Evolutionary conservation across 2,797 vertebrate genomes (phyloP).

Genomic region (Distichodus sexfasciatus): DNA sequence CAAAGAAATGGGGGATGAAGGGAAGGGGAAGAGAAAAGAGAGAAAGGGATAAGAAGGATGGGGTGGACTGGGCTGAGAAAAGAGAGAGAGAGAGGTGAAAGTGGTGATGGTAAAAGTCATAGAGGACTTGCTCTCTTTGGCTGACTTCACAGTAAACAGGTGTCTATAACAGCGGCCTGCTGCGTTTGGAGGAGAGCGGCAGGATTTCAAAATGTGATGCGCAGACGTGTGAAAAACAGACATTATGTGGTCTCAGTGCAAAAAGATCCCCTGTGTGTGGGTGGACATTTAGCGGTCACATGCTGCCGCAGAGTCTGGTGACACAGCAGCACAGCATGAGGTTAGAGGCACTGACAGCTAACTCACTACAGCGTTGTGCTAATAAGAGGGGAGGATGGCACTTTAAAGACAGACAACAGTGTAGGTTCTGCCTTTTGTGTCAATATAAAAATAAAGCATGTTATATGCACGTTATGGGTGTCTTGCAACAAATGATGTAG

Average conservation of each 20-base stretch:
- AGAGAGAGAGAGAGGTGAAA: constrained; percentile 17
- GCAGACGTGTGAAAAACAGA: too few species aligned
- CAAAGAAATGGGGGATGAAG: too few species aligned
- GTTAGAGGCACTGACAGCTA: constrained; percentile 20
- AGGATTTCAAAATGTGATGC: neutral
- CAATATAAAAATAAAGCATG: too few species aligned
- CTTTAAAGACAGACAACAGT: neutral
- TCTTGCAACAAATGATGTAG: too few species aligned
- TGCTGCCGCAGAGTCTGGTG: constrained; percentile 1
- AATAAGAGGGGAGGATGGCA: constrained; percentile 24
- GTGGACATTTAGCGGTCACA: neutral
- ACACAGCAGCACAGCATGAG: constrained; percentile 12
- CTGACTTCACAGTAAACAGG: constrained; percentile 23
- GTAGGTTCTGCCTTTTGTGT: too few species aligned
- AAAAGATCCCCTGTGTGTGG: neutral
- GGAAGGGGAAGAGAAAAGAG: constrained; percentile 15
- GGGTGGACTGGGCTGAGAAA: too few species aligned
- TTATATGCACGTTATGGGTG: too few species aligned
- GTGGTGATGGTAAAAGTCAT: constrained; percentile 24
- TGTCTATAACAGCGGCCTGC: constrained; percentile 31
- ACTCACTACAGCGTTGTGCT: constrained; percentile 8
- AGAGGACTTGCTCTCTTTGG: constrained; percentile 22
- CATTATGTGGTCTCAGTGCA: neutral
- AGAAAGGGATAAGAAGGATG: constrained; percentile 8
- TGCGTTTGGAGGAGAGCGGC: neutral